phyloP scores from a whole-genome alignment of 1,140 invertebrate species.

The Drosophila azteca region DNA sequence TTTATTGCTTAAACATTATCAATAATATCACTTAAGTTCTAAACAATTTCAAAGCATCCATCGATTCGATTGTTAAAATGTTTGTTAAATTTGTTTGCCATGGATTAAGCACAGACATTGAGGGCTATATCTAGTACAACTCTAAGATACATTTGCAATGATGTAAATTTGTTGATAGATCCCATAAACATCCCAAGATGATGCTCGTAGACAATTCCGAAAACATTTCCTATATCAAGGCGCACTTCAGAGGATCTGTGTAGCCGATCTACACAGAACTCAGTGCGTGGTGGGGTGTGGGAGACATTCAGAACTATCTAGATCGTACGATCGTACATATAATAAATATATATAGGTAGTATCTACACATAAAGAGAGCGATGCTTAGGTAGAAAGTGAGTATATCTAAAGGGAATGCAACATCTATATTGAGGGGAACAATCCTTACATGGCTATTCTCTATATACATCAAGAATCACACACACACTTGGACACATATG shows the following conservation, averaged over 20 bases:
- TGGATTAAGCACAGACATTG: slow-evolving; percentile 55
- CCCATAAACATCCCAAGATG: slow-evolving; percentile 1
- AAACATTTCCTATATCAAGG: slow-evolving; percentile 24
- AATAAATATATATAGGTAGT: slow-evolving; percentile 17
- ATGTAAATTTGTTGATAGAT: slow-evolving; percentile 48
- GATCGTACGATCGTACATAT: slow-evolving; percentile 18
- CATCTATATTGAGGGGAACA: slow-evolving; percentile 11
- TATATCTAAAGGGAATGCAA: slow-evolving; percentile 14
- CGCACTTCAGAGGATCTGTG: slow-evolving; percentile 24
- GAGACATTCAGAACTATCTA: slow-evolving; percentile 69
- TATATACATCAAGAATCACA: slow-evolving; percentile 24
- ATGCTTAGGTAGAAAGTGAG: slow-evolving; percentile 9
- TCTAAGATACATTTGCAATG: slow-evolving; percentile 44
- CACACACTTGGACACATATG: no score
- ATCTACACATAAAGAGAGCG: slow-evolving; percentile 33
- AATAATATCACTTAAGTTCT: slow-evolving; percentile 79
- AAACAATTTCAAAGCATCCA: slow-evolving; percentile 75
- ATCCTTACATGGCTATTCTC: slow-evolving; percentile 13
- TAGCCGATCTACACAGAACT: slow-evolving; percentile 21
- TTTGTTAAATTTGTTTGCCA: slow-evolving; percentile 21
- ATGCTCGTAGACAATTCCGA: slow-evolving; percentile 38
- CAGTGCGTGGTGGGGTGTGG: slow-evolving; percentile 19
- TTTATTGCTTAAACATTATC: slow-evolving; percentile 82
- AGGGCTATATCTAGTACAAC: slow-evolving; percentile 35
- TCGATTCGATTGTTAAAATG: slow-evolving; percentile 11